Percentiles rank a stretch among this genome's conserved stretches.
Evolutionary conservation across 2,797 vertebrate species (phyloP).

Genomic region (Mionectes olivaceus): DNA sequence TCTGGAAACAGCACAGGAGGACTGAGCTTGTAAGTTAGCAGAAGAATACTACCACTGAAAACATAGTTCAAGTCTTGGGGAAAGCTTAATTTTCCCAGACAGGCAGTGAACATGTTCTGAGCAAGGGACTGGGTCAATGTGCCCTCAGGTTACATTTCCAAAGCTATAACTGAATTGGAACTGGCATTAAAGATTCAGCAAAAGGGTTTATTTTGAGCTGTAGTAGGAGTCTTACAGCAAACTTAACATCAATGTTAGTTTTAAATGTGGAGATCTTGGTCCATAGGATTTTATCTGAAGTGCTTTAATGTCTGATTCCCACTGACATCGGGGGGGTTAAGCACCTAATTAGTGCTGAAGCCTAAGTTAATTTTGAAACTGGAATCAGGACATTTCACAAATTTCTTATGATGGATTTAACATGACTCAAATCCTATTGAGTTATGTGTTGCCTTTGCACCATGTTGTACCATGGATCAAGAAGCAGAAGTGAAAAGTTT

Average conservation of each 20-base stretch:
- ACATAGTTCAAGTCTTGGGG: background rate
- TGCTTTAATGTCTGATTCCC: background rate
- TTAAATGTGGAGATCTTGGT: background rate
- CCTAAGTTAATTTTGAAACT: background rate
- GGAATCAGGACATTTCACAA: background rate
- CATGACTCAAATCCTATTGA: background rate
- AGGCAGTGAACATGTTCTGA: background rate
- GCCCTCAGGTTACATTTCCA: background rate
- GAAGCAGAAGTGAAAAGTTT: background rate
- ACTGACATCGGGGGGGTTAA: background rate
- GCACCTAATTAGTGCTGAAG: background rate
- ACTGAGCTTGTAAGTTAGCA: background rate
- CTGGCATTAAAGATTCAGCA: background rate
- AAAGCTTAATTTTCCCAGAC: constrained; percentile 23
- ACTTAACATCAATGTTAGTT: background rate
- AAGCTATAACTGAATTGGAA: background rate
- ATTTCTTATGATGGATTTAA: background rate
- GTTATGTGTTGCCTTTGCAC: background rate
- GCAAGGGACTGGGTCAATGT: background rate
- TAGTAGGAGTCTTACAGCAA: background rate
- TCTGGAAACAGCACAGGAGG: background rate
- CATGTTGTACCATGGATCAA: background rate
- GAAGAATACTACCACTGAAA: background rate
- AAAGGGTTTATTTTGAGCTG: background rate
- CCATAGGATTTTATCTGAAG: background rate